A percentile compares a stretch with the other conserved stretches of the same genome.
Conservation (phyloP, 2,797 vertebrate species). For the Echeneis naucrates region DNA sequence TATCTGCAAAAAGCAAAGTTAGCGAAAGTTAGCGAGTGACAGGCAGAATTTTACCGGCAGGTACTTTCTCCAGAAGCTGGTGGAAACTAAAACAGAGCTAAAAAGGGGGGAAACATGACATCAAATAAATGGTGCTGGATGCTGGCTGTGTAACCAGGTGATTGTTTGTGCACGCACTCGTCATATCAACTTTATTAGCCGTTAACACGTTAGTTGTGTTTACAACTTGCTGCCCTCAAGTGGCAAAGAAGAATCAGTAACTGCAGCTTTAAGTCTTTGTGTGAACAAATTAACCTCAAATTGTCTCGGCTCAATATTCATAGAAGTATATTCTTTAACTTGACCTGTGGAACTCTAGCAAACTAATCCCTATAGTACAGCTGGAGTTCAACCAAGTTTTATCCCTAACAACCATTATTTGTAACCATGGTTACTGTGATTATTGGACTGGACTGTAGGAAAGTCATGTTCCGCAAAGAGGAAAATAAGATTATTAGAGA, state of each 20-base stretch:
- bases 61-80: background rate
- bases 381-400: background rate
- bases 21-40: background rate
- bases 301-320: background rate
- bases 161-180: background rate
- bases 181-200: background rate
- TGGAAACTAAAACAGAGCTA: background rate
- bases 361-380: background rate
- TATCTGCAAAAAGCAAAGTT: background rate
- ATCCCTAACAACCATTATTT: background rate
- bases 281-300: background rate
- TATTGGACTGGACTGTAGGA: background rate
- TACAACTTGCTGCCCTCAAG: background rate
- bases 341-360: background rate
- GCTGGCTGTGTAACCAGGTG: background rate
- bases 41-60: background rate
- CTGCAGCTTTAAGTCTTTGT: background rate
- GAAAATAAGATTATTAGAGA: background rate
- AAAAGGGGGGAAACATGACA: background rate
- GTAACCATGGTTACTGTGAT: background rate
- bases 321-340: background rate
- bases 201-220: conserved; percentile 6
- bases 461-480: background rate
- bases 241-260: background rate
- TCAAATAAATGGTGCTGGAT: background rate